Percentiles rank a stretch among this genome's conserved stretches.
phyloP scores from a whole-genome alignment of 1,140 invertebrate species.

The Vanessa tameamea region DNA sequence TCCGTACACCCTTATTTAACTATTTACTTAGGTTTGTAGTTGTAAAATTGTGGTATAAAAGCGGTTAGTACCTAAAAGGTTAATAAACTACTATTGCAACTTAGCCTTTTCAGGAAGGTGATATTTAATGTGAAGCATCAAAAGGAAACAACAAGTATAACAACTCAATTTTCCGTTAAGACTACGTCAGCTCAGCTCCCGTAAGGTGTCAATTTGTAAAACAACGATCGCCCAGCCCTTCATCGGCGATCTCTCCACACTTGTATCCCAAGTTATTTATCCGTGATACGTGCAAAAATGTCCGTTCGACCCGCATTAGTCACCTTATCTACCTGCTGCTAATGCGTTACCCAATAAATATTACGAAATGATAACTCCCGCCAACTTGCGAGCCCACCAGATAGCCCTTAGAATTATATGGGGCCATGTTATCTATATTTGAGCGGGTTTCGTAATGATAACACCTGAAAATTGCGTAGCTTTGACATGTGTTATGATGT shows the following conservation, averaged over 20 bases:
- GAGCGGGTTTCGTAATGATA: conserved; percentile 21
- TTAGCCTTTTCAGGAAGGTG: too few species aligned
- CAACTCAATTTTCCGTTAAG: too few species aligned
- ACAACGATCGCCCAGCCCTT: background rate
- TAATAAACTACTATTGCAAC: too few species aligned
- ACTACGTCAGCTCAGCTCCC: too few species aligned
- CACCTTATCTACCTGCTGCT: conserved; percentile 59
- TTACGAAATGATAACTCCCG: conserved; percentile 52
- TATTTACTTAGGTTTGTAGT: too few species aligned
- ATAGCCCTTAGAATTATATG: conserved; percentile 40
- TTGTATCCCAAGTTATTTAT: conserved; percentile 33
- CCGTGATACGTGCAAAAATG: conserved; percentile 58
- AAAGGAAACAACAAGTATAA: too few species aligned
- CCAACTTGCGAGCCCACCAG: conserved; percentile 31
- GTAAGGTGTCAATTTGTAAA: too few species aligned
- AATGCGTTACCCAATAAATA: conserved; percentile 52
- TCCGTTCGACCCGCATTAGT: conserved; percentile 56
- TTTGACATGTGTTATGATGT: conserved; percentile 4
- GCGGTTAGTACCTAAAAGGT: too few species aligned
- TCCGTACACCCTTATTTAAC: too few species aligned
- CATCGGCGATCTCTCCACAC: background rate
- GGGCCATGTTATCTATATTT: conserved; percentile 32
- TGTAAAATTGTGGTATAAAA: too few species aligned
- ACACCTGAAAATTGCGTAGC: conserved; percentile 15
- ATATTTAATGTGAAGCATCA: too few species aligned